Conservation (phyloP, 1,140 invertebrate species). For the Calycopis cecrops region DNA sequence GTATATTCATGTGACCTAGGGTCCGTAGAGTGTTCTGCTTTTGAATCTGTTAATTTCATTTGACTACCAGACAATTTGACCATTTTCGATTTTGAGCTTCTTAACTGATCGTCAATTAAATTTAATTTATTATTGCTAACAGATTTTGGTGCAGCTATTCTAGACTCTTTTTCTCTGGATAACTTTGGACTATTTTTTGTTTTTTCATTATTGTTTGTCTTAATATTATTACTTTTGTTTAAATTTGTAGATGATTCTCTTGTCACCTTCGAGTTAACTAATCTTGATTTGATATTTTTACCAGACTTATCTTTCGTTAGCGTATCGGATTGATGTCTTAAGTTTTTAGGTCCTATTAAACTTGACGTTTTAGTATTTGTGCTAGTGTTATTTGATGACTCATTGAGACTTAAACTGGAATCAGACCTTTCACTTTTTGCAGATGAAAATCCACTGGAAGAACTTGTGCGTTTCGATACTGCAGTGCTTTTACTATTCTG, state of each 20-base stretch:
- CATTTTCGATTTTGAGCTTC: conserved; percentile 60
- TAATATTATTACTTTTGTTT: conserved; percentile 47
- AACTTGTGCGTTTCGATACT: conserved; percentile 89
- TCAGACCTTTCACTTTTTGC: conserved; percentile 90
- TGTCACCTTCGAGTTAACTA: conserved; percentile 56
- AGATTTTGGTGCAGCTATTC: conserved; percentile 65
- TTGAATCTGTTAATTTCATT: conserved; percentile 58
- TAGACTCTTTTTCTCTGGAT: conserved; percentile 71
- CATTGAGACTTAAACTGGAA: conserved; percentile 78
- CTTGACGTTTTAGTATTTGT: conserved; percentile 71
- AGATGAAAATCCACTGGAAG: conserved; percentile 92
- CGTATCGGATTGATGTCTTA: conserved; percentile 62
- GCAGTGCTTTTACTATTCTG: conserved; percentile 74
- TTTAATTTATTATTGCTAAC: conserved; percentile 68
- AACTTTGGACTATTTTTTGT: conserved; percentile 71
- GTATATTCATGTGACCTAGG: conserved; percentile 42
- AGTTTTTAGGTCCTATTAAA: conserved; percentile 59
- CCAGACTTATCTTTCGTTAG: conserved; percentile 65
- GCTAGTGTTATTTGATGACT: conserved; percentile 63
- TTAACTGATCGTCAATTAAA: conserved; percentile 58
- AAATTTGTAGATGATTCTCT: conserved; percentile 58
- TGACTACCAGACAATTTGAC: conserved; percentile 68
- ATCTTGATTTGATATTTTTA: conserved; percentile 69
- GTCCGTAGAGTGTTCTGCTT: conserved; percentile 41
- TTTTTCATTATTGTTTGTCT: conserved; percentile 57